These are phyloP conservation scores for Athripsodes cinereus DNA, from an alignment of 2,888 invertebrate genomes.

Conservation along the genomic window DNA sequence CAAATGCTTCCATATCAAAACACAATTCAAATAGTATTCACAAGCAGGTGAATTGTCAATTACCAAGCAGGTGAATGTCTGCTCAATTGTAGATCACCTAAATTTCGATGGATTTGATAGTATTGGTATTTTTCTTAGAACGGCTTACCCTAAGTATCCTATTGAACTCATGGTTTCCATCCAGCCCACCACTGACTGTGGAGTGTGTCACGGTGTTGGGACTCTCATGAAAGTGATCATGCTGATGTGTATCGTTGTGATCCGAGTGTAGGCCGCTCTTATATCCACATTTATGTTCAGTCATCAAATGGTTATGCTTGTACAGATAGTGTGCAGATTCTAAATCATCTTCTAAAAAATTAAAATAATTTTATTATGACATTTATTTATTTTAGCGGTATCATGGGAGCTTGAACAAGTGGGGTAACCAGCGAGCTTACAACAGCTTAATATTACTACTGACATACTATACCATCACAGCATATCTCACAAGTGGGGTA, in stretches of 20 bases:
- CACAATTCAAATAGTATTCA: too few relatives aligned
- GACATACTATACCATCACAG: too few relatives aligned
- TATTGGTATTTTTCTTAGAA: too few relatives aligned
- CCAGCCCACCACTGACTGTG: conserved; percentile 20
- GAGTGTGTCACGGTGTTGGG: neutral
- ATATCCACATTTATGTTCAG: conserved; percentile 55
- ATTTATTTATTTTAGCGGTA: neutral
- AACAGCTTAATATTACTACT: too few relatives aligned
- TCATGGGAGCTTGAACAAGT: too few relatives aligned
- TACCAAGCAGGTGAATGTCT: too few relatives aligned
- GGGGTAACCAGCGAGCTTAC: too few relatives aligned
- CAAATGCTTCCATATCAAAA: too few relatives aligned
- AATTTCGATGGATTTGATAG: too few relatives aligned
- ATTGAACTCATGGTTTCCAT: conserved; percentile 46
- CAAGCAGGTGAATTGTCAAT: too few relatives aligned
- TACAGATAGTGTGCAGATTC: conserved; percentile 57
- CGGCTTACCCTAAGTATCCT: conserved; percentile 60
- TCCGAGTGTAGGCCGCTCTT: conserved; percentile 20
- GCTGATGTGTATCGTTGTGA: conserved; percentile 2
- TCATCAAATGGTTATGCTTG: conserved; percentile 57
- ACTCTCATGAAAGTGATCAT: neutral
- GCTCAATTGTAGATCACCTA: too few relatives aligned
- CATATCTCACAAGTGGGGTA: too few relatives aligned
- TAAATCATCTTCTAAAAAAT: conserved; percentile 39
- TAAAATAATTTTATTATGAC: neutral